Percentiles rank a stretch among this genome's conserved stretches.
Conservation (phyloP, 2,888 invertebrate genomes). For the Lissonota sp. region DNA sequence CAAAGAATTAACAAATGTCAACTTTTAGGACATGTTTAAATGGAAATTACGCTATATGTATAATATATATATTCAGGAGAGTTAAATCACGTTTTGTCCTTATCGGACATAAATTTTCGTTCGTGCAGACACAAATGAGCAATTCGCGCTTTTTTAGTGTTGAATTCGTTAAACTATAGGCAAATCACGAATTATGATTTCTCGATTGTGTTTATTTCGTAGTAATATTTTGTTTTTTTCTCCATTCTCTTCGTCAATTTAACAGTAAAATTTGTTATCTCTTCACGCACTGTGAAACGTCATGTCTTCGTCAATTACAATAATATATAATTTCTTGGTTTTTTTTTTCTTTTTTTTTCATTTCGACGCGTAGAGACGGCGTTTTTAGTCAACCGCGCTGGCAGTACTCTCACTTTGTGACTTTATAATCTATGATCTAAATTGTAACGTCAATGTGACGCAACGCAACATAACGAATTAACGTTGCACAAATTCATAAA, state of each 20-base stretch:
- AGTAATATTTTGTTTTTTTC: slow-evolving; percentile 22
- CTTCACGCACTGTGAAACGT: slow-evolving; percentile 50
- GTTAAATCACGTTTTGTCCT: slow-evolving; percentile 39
- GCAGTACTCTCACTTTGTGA: slow-evolving; percentile 51
- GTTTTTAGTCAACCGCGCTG: slow-evolving; percentile 48
- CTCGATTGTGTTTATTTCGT: slow-evolving; percentile 12
- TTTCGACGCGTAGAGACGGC: slow-evolving; percentile 41
- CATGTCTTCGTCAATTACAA: slow-evolving; percentile 23
- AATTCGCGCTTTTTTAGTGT: slow-evolving; percentile 18
- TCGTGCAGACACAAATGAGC: neutral
- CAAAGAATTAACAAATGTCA: slow-evolving; percentile 38
- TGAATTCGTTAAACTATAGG: slow-evolving; percentile 14
- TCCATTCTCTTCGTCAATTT: slow-evolving; percentile 21
- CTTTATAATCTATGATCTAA: slow-evolving; percentile 26
- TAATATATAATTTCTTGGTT: neutral
- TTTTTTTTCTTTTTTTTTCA: slow-evolving; percentile 2
- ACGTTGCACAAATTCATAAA: slow-evolving; percentile 49
- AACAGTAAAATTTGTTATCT: slow-evolving; percentile 45
- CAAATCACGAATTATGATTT: slow-evolving; percentile 14
- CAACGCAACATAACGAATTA: slow-evolving; percentile 39
- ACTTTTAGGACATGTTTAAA: slow-evolving; percentile 37
- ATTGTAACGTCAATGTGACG: slow-evolving; percentile 51
- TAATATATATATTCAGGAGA: slow-evolving; percentile 11
- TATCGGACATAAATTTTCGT: no score
- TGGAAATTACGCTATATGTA: slow-evolving; percentile 28